Conservation (phyloP, 64 coral and sea anemone species). For the Pachyseris speciosa region DNA sequence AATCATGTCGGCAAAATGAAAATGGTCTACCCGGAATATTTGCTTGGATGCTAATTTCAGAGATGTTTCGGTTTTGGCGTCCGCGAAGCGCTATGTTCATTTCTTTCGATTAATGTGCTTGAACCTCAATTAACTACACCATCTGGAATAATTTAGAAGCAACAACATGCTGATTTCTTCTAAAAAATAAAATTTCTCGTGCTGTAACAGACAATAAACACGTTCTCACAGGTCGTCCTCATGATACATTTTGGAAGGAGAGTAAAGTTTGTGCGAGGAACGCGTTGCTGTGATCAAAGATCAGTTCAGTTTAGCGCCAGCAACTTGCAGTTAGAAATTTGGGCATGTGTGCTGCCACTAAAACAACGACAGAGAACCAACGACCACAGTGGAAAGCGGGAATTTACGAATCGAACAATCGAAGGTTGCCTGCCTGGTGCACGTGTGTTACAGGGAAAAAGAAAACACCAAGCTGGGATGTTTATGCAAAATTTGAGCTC, state of each 20-base stretch:
- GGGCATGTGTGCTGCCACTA: not conserved
- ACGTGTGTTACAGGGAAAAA: not conserved
- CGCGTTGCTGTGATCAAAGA: constrained; percentile 22
- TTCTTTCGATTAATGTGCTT: constrained; percentile 2
- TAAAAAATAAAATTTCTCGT: not conserved
- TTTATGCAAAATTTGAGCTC: constrained; percentile 8
- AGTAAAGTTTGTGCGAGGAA: not conserved
- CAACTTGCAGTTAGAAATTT: not conserved
- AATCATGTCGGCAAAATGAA: constrained; percentile 13
- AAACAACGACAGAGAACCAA: not conserved
- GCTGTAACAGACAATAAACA: not conserved
- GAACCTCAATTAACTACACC: constrained; percentile 5
- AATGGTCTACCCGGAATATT: not conserved
- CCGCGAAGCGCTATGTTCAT: not conserved
- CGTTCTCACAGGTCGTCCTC: not conserved
- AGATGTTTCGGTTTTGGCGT: not conserved
- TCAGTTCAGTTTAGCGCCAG: not conserved
- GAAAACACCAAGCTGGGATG: not conserved
- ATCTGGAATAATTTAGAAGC: constrained; percentile 6
- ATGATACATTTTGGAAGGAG: not conserved
- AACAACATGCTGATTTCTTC: constrained; percentile 4
- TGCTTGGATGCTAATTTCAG: not conserved
- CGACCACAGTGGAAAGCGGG: not conserved
- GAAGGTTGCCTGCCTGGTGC: not conserved
- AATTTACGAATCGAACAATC: not conserved